Conservation (phyloP, 2,113 vertebrate species). For the Zosterops japonicus region DNA sequence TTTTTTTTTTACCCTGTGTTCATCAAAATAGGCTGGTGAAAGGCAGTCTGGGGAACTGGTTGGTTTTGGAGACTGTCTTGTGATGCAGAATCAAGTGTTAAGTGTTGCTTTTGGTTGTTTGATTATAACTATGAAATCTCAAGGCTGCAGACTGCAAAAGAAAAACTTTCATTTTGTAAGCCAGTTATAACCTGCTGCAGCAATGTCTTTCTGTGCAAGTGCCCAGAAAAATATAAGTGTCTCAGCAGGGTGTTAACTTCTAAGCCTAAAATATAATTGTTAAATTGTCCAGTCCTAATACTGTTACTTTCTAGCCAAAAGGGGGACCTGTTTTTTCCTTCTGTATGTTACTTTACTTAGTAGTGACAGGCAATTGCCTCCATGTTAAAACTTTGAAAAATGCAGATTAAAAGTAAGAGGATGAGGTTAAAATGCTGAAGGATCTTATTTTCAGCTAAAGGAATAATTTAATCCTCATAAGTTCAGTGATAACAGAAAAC, state of each 20-base stretch:
- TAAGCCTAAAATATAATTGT: not conserved
- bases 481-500: not conserved
- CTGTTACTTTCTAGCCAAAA: not conserved
- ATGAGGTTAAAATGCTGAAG: constrained; percentile 2
- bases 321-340: not conserved
- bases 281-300: not conserved
- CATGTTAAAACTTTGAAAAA: not conserved
- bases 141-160: not conserved
- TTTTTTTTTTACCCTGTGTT: not conserved
- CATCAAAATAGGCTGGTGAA: not conserved
- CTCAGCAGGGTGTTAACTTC: not conserved
- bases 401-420: not conserved
- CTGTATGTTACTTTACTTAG: not conserved
- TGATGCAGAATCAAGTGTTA: not conserved
- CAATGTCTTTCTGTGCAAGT: not conserved
- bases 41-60: not conserved
- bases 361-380: not conserved
- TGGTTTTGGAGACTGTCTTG: not conserved
- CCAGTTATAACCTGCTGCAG: not conserved
- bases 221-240: not conserved
- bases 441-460: not conserved
- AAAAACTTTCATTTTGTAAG: not conserved
- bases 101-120: not conserved
- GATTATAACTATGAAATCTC: not conserved
- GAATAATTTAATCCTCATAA: not conserved